phyloP scores from a whole-genome alignment of 1,140 invertebrate species.

The Anagrus nilaparvatae region DNA sequence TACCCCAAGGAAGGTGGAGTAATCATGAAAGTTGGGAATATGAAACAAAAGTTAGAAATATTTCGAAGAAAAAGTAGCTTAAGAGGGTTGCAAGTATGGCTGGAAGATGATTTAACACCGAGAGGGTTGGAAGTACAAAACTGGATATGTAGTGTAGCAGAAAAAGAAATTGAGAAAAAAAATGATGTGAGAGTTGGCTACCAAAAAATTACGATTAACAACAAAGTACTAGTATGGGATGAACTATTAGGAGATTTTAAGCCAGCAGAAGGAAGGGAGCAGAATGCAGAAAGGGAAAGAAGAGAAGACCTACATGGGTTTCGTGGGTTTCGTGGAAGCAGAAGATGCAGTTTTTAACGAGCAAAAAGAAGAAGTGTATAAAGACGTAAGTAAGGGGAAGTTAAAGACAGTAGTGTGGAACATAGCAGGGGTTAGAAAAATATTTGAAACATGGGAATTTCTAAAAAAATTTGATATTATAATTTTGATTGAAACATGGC shows the following conservation, averaged over 20 bases:
- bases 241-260: background rate
- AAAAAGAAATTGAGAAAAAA: background rate
- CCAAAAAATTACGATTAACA: background rate
- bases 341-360: no score
- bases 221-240: background rate
- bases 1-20: no score
- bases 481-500: slow-evolving; percentile 16
- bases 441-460: background rate
- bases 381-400: background rate
- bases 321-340: no score
- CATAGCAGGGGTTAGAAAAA: slow-evolving; percentile 1
- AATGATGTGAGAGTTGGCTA: background rate
- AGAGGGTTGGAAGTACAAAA: slow-evolving; percentile 1
- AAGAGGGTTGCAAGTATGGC: background rate
- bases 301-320: no score
- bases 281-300: background rate
- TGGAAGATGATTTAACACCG: slow-evolving; percentile 1
- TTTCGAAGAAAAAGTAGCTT: background rate
- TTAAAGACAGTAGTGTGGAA: background rate
- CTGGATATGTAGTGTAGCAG: background rate
- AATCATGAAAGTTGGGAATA: background rate
- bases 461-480: slow-evolving; percentile 9
- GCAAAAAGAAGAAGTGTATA: background rate
- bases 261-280: background rate
- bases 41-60: slow-evolving; percentile 3